Percentiles rank a stretch among this genome's conserved stretches.
These are phyloP conservation scores for Thereva unica DNA, from an alignment of 2,888 invertebrate species.

Conservation along the genomic window DNA sequence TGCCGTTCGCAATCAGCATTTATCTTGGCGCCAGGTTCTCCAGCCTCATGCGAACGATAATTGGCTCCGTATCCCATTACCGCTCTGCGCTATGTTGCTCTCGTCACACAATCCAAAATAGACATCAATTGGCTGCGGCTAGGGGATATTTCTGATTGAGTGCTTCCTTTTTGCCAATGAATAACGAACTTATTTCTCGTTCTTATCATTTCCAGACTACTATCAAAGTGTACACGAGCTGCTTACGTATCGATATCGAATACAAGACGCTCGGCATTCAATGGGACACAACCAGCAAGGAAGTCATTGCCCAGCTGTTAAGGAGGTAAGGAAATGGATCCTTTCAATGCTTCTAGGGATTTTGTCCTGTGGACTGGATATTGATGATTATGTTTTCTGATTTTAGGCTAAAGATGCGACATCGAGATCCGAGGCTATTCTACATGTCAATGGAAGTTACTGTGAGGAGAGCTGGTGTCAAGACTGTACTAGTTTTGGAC, in stretches of 20 bases:
- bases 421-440: conserved; percentile 89
- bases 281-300: conserved; percentile 84
- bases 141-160: conserved; percentile 9
- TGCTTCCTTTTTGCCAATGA: conserved; percentile 18
- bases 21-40: too few relatives aligned
- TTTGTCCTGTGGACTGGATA: background rate
- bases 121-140: too few relatives aligned
- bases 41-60: too few relatives aligned
- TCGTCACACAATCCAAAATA: too few relatives aligned
- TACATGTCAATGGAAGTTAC: conserved; percentile 94
- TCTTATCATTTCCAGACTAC: conserved; percentile 72
- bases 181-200: conserved; percentile 32
- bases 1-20: too few relatives aligned
- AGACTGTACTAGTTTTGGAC: conserved; percentile 81
- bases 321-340: conserved; percentile 68
- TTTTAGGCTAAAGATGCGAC: conserved; percentile 73
- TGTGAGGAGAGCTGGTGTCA: conserved; percentile 79
- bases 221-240: conserved; percentile 87
- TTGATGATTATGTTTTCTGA: background rate
- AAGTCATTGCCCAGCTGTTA: conserved; percentile 82
- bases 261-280: conserved; percentile 93
- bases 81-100: too few relatives aligned
- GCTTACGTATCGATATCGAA: conserved; percentile 89
- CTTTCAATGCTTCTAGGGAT: background rate
- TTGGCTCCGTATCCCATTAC: too few relatives aligned